Evolutionary conservation across 1,140 invertebrate genomes (phyloP).

Genomic region (Ylistrum balloti): DNA sequence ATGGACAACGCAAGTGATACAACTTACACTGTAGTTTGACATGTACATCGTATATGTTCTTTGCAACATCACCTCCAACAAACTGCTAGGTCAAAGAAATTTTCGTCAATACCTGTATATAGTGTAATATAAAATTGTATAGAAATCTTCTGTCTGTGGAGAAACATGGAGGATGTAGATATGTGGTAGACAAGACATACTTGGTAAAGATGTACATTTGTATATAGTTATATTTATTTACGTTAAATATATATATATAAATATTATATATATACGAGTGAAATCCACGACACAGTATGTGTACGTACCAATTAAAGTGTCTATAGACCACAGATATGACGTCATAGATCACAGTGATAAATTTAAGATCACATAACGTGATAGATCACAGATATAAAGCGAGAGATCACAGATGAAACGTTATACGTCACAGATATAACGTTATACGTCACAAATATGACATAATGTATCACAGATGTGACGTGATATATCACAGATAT

Average conservation of each 20-base stretch:
- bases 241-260: neutral
- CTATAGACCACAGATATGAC: neutral
- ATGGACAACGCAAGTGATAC: constrained; percentile 13
- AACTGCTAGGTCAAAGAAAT: neutral
- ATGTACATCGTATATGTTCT: neutral
- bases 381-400: too few relatives aligned
- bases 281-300: neutral
- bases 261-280: neutral
- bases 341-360: too few relatives aligned
- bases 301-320: constrained; percentile 34
- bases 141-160: neutral
- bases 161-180: neutral
- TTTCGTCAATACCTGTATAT: neutral
- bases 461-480: too few relatives aligned
- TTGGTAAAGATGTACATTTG: constrained; percentile 19
- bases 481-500: too few relatives aligned
- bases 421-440: too few relatives aligned
- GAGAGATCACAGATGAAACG: too few relatives aligned
- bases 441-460: too few relatives aligned
- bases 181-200: neutral
- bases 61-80: neutral
- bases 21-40: neutral
- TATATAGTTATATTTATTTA: constrained; percentile 30
- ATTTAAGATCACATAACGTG: too few relatives aligned
- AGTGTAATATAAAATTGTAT: neutral